These are phyloP conservation scores for Pseudococcus jackbeardsleyi DNA, from an alignment of 2,888 invertebrate genomes.

Conservation along the genomic window DNA sequence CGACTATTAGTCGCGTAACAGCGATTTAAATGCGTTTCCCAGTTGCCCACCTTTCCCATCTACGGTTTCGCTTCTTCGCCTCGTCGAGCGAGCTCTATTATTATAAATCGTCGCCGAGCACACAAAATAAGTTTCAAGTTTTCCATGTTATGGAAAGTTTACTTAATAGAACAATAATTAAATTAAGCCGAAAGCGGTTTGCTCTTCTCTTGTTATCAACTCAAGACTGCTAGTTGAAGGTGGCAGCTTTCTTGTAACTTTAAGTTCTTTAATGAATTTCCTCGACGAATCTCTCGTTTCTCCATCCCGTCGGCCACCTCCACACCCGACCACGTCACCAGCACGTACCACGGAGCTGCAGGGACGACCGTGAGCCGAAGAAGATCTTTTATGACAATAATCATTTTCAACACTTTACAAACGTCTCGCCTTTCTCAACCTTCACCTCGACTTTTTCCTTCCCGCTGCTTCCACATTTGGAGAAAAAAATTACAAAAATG, in stretches of 20 bases:
- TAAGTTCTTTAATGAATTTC: conserved; percentile 17
- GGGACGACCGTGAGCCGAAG: too few species aligned
- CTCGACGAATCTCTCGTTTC: not conserved
- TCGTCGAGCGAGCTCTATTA: not conserved
- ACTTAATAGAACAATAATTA: conserved; percentile 54
- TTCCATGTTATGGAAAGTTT: conserved; percentile 52
- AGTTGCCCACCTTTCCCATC: not conserved
- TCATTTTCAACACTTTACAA: conserved; percentile 28
- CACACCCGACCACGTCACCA: too few species aligned
- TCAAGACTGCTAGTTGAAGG: conserved; percentile 31
- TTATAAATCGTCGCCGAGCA: conserved; percentile 51
- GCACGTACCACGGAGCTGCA: too few species aligned
- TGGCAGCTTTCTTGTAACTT: conserved; percentile 51
- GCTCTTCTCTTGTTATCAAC: conserved; percentile 48
- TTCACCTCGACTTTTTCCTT: too few species aligned
- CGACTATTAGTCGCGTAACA: not conserved
- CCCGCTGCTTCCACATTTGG: too few species aligned
- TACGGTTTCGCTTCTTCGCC: not conserved
- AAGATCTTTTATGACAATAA: not conserved
- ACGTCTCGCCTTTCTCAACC: not conserved
- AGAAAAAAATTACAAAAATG: too few species aligned
- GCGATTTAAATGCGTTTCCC: not conserved
- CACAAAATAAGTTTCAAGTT: conserved; percentile 50
- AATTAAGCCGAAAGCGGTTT: conserved; percentile 54
- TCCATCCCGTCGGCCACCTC: not conserved